These are phyloP conservation scores for Eurypyga helias DNA, from an alignment of 2,113 vertebrate species.

Conservation along the genomic window DNA sequence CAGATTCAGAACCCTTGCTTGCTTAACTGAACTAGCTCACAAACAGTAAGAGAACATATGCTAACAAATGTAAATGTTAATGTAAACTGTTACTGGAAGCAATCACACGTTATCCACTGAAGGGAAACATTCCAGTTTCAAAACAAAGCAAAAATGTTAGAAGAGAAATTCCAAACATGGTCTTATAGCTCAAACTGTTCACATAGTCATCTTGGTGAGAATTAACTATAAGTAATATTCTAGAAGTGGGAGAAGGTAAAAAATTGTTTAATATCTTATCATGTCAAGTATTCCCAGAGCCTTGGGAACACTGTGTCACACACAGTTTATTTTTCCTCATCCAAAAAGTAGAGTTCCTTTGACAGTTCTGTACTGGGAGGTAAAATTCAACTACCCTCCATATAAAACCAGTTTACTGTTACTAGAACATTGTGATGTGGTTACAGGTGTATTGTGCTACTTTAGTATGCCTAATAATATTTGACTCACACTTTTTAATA, in stretches of 20 bases:
- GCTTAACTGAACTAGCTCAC: slow-evolving; percentile 10
- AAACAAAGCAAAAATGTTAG: not conserved
- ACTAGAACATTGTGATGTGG: not conserved
- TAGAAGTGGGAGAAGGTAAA: slow-evolving; percentile 2
- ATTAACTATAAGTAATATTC: not conserved
- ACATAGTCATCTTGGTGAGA: not conserved
- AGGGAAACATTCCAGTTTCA: slow-evolving; percentile 27
- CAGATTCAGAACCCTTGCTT: not conserved
- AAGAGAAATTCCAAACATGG: slow-evolving; percentile 20
- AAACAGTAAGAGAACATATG: slow-evolving; percentile 20
- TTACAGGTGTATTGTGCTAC: not conserved
- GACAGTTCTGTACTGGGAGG: not conserved
- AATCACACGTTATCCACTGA: not conserved
- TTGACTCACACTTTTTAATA: not conserved
- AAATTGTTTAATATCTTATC: not conserved
- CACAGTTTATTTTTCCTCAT: not conserved
- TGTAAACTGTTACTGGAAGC: slow-evolving; percentile 40
- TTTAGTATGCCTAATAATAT: not conserved
- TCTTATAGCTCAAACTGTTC: not conserved
- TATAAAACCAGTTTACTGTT: not conserved
- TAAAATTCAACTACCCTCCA: not conserved
- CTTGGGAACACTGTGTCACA: not conserved
- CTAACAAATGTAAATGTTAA: slow-evolving; percentile 27
- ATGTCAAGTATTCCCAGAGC: not conserved
- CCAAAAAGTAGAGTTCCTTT: not conserved